These are phyloP conservation scores for Itoplectis maculator DNA, from an alignment of 2,888 invertebrate species.

Conservation along the genomic window DNA sequence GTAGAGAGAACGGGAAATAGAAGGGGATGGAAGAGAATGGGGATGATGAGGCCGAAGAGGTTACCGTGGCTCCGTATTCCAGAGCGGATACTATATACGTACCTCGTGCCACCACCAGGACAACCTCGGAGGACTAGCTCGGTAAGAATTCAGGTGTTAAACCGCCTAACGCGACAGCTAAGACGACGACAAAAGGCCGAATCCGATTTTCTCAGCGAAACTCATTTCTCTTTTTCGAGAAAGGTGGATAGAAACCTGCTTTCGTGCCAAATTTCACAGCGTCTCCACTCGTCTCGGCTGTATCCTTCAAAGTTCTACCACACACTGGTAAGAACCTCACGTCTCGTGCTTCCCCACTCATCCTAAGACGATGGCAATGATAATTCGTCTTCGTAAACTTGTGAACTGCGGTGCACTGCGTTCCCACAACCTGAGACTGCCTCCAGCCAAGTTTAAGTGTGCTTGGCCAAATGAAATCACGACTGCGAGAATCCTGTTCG, in stretches of 20 bases:
- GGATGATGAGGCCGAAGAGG: slow-evolving; percentile 29
- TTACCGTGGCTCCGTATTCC: slow-evolving; percentile 13
- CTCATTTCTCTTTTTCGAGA: neutral
- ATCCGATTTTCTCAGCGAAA: neutral
- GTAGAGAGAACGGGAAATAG: slow-evolving; percentile 24
- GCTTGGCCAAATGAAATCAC: slow-evolving; percentile 72
- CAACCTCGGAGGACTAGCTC: neutral
- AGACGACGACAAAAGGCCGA: neutral
- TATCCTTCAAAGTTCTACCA: neutral
- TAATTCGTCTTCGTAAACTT: slow-evolving; percentile 12
- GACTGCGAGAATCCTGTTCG: slow-evolving; percentile 24
- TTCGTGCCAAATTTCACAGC: neutral
- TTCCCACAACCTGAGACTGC: neutral
- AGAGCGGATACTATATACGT: neutral
- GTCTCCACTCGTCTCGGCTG: neutral
- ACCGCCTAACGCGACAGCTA: neutral
- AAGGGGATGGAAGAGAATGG: slow-evolving; percentile 29
- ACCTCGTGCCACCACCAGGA: neutral
- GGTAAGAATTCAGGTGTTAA: neutral
- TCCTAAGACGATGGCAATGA: neutral
- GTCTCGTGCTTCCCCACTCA: neutral
- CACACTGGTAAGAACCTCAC: neutral
- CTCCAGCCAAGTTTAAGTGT: neutral
- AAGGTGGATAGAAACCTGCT: neutral
- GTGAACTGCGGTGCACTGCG: neutral